Base-by-base conservation (phyloP, 2,113 vertebrate species). In the Labrus mixtus region DNA sequence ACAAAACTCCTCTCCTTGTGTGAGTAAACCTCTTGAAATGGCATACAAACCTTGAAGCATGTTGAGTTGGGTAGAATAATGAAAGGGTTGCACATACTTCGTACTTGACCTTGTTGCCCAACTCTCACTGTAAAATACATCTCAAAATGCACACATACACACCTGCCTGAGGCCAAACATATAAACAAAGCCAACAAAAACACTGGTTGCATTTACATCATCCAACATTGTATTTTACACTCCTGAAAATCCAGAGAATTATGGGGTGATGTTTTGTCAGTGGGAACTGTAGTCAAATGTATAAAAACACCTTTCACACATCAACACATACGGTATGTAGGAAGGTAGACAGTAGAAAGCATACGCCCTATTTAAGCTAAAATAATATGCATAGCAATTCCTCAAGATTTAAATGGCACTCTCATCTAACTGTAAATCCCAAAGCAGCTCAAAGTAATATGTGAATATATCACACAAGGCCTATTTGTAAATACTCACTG, bases 91-190 rank as follows among this genome's bases (percentile, higher is more conserved):
- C 39, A 15, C 74, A 73, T 86, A 84, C 81, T 78, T 82, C 36
- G 22, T 57, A 41, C 60, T 86, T 89, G 78, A 90, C 85, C 82
- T 75, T 78, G 64, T 73, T 78, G 79, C 64, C 36, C 37, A 71
- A 58, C 64, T 45, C 55, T 62, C 17, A 57, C 23, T 64, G 41
- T 39, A 22, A 76, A 73, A 77, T 12, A 45, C 54, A 83, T 37
- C n/a, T 55, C 54, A 53, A 68, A 68, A 73, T 50, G 63, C 48
- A 64, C 62, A 76, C 64, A 68, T 33, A 53, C 60, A 73, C 46
- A 82, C 58, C 43, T 65, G 74, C 80, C 73, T 50, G 29, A 64
- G 53, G 87, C 59, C 51, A 73, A 58, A 55, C 17, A 64, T 10
- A 3, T 53, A 37, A 16, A 60, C 15, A 63, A 10, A 33, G 54